Evolutionary conservation across 2,797 vertebrate genomes (phyloP), one percentile per base, ranked within the genome.

Genomic region (Hippoglossus hippoglossus): DNA sequence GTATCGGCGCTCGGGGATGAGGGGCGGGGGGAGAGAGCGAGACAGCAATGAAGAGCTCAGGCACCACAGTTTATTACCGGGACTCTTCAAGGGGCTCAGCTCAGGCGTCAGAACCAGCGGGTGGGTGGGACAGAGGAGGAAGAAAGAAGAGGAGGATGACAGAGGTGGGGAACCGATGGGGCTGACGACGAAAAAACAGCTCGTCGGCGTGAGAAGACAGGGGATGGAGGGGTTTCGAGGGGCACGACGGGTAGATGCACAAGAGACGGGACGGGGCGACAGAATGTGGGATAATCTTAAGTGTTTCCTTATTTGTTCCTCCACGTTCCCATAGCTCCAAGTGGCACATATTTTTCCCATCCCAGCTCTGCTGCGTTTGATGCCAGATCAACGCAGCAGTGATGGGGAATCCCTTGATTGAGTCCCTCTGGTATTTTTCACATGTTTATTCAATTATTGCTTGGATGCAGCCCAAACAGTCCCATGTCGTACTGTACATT

Each of bases 21-120:
- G 50, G 86, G 85, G 83, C 75, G 86, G 83, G 82, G 89, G 87
- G 82, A 46, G 89, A 88, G 82, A 84, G 81, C 68, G 91, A 94
- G 90, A 92, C 92, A 83, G 90, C 80, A 85, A 79, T 81, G 91
- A 87, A 84, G 89, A 91, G 89, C 83, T 74, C 89, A 88, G 93
- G 92, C 93, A 93, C 93, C 92, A 87, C 76, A 81, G 82, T 93
- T 93, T 94, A 94, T 94, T 94, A 94, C 84, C 66, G 53, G 79
- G 75, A 83, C 82, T 90, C 88, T 89, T 92, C 85, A 88, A 92
- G 93, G 78, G 88, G 85, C 78, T 92, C 89, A 86, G 81, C 86
- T 67, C 75, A 89, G 93, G 90, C 91, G 89, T 93, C 92, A 91
- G 88, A 80, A 88, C 34, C 86, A 81, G 91, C 70, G 84, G 88